These are phyloP conservation scores for Phrixothrix hirtus DNA, from an alignment of 2,888 invertebrate genomes.

Conservation along the genomic window DNA sequence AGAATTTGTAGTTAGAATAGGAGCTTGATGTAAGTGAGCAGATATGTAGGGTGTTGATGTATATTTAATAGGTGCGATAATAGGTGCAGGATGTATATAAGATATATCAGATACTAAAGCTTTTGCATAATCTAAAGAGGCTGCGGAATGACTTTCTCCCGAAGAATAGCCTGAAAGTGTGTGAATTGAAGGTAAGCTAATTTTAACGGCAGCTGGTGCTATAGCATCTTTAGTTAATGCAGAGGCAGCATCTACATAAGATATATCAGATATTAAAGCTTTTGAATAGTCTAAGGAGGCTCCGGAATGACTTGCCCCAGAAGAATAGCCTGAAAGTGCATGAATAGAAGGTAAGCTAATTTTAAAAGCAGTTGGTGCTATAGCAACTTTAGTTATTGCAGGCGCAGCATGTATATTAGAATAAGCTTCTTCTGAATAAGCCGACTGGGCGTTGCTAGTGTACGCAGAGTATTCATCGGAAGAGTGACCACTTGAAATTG, in stretches of 20 bases:
- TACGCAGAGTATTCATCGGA: slow-evolving; percentile 12
- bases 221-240: too few relatives aligned
- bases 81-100: slow-evolving; percentile 47
- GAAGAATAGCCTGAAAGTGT: slow-evolving; percentile 29
- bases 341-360: not conserved
- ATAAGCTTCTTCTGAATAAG: slow-evolving; percentile 12
- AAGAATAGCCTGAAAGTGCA: not conserved
- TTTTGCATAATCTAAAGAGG: slow-evolving; percentile 35
- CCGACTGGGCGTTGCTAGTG: slow-evolving; percentile 4
- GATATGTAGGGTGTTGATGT: too few relatives aligned
- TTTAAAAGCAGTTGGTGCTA: slow-evolving; percentile 41
- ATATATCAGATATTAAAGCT: too few relatives aligned
- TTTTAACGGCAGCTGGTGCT: slow-evolving; percentile 33
- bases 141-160: slow-evolving; percentile 12
- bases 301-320: slow-evolving; percentile 11
- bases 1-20: not conserved
- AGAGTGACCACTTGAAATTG: slow-evolving; percentile 7
- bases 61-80: slow-evolving; percentile 34
- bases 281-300: too few relatives aligned
- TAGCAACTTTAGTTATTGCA: slow-evolving; percentile 50
- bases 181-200: too few relatives aligned
- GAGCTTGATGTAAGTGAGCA: too few relatives aligned
- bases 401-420: slow-evolving; percentile 9
- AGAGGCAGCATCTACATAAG: too few relatives aligned
- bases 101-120: slow-evolving; percentile 46